Conservation (phyloP, 2,797 vertebrate species). For the Hippoglossus hippoglossus region DNA sequence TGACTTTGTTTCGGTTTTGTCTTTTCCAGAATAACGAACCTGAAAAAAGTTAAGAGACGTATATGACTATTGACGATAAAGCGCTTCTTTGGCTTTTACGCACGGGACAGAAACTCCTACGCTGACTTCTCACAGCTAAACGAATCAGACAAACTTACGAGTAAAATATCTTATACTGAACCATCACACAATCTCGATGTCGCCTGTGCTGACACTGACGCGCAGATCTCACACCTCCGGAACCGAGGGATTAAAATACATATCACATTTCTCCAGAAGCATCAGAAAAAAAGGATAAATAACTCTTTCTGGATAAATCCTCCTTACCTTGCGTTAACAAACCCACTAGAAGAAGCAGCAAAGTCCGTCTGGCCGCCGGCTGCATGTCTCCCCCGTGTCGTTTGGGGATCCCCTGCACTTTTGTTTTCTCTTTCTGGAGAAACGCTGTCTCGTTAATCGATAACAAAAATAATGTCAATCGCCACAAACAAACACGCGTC, state of each 20-base stretch:
- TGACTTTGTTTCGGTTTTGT: neutral
- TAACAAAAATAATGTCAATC: slow-evolving; percentile 10
- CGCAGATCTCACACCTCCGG: neutral
- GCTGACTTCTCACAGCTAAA: neutral
- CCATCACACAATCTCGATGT: neutral
- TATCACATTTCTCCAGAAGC: neutral
- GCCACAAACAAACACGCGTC: neutral
- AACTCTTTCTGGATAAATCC: neutral
- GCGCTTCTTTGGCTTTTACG: slow-evolving; percentile 13
- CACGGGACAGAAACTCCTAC: slow-evolving; percentile 5
- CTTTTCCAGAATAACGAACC: slow-evolving; percentile 5
- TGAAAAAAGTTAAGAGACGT: slow-evolving; percentile 13
- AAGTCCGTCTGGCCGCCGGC: slow-evolving; percentile 68
- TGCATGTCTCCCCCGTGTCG: slow-evolving; percentile 67
- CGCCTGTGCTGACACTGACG: neutral
- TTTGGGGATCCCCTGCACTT: slow-evolving; percentile 40
- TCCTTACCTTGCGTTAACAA: slow-evolving; percentile 75
- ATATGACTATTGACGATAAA: neutral
- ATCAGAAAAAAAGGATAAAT: neutral
- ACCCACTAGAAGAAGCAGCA: slow-evolving; percentile 70
- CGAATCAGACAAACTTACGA: slow-evolving; percentile 1
- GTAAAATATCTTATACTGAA: neutral
- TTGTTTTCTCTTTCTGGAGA: neutral
- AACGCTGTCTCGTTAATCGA: slow-evolving; percentile 24
- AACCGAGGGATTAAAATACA: neutral